phyloP scores from a whole-genome alignment of 1,140 invertebrate species.

The Solenopsis invicta region DNA sequence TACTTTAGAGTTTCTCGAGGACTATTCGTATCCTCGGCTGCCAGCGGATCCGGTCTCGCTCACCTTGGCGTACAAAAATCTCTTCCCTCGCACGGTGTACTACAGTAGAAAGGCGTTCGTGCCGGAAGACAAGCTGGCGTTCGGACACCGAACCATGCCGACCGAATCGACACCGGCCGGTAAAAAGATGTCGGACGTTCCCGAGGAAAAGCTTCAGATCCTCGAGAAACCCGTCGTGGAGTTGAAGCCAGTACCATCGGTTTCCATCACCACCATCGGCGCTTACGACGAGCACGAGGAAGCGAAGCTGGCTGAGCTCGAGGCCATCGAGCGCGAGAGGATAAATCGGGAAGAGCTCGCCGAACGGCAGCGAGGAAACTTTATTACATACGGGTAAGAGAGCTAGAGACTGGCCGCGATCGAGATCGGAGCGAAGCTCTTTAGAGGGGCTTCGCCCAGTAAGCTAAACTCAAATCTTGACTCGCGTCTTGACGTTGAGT shows the following conservation, averaged over 20 bases:
- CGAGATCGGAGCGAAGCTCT: no score
- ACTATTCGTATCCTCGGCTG: slow-evolving; percentile 64
- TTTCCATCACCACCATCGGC: slow-evolving; percentile 25
- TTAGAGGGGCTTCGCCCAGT: no score
- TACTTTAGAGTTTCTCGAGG: slow-evolving; percentile 39
- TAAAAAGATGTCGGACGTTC: slow-evolving; percentile 78
- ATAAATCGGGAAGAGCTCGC: slow-evolving; percentile 56
- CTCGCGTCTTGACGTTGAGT: no score
- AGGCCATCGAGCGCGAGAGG: slow-evolving; percentile 72
- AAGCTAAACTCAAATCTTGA: no score
- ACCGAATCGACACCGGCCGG: slow-evolving; percentile 75
- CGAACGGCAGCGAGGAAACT: neutral
- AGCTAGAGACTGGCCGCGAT: neutral
- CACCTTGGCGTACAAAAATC: slow-evolving; percentile 81
- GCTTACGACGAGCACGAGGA: slow-evolving; percentile 65
- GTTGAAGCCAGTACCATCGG: slow-evolving; percentile 73
- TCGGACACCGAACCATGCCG: slow-evolving; percentile 83
- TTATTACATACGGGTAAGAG: slow-evolving; percentile 69
- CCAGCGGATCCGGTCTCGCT: slow-evolving; percentile 86
- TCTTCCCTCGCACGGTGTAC: slow-evolving; percentile 58
- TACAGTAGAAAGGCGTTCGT: slow-evolving; percentile 76
- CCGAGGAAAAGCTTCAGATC: slow-evolving; percentile 85
- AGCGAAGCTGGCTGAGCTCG: slow-evolving; percentile 74
- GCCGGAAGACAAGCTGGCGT: slow-evolving; percentile 84
- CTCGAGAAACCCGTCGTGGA: slow-evolving; percentile 85